Conservation (phyloP, 2,797 vertebrate genomes). For the Cirrhinus mrigala region DNA sequence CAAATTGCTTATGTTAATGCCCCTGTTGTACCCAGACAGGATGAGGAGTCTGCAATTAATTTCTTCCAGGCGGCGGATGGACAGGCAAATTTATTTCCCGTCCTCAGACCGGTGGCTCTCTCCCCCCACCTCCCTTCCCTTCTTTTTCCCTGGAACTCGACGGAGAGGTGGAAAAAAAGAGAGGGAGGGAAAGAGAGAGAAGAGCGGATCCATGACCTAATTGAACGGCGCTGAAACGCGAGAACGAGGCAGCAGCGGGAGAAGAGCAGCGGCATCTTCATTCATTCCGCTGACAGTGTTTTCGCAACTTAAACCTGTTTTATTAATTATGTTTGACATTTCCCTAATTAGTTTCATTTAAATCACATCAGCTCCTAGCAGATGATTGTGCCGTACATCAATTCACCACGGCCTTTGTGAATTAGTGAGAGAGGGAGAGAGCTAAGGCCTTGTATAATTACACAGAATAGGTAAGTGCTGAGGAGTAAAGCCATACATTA, state of each 20-base stretch:
- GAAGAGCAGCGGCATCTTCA: slow-evolving; percentile 80
- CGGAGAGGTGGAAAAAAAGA: slow-evolving; percentile 66
- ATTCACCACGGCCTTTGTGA: slow-evolving; percentile 74
- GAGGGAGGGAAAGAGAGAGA: slow-evolving; percentile 36
- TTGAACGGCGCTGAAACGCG: slow-evolving; percentile 78
- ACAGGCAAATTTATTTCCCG: slow-evolving; percentile 95
- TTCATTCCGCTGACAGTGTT: slow-evolving; percentile 96
- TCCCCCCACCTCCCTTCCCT: slow-evolving; percentile 10
- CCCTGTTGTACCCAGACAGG: slow-evolving; percentile 95
- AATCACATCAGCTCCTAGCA: slow-evolving; percentile 93
- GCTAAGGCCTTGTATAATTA: slow-evolving; percentile 64
- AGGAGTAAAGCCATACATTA: slow-evolving; percentile 55
- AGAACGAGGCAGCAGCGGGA: slow-evolving; percentile 68
- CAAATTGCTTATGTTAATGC: slow-evolving; percentile 99
- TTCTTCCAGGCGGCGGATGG: slow-evolving; percentile 88
- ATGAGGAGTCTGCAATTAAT: slow-evolving; percentile 96
- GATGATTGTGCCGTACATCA: slow-evolving; percentile 90
- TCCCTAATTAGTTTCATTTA: slow-evolving; percentile 97
- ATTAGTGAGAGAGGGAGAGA: slow-evolving; percentile 62
- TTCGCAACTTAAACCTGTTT: slow-evolving; percentile 92
- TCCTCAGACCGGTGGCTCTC: slow-evolving; percentile 70
- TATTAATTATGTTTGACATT: slow-evolving; percentile 95
- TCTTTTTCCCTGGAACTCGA: slow-evolving; percentile 77
- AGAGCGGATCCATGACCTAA: slow-evolving; percentile 83
- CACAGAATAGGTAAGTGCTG: slow-evolving; percentile 57